phyloP scores from a whole-genome alignment of 2,113 vertebrate genomes.

The Triplophysa siluroides region DNA sequence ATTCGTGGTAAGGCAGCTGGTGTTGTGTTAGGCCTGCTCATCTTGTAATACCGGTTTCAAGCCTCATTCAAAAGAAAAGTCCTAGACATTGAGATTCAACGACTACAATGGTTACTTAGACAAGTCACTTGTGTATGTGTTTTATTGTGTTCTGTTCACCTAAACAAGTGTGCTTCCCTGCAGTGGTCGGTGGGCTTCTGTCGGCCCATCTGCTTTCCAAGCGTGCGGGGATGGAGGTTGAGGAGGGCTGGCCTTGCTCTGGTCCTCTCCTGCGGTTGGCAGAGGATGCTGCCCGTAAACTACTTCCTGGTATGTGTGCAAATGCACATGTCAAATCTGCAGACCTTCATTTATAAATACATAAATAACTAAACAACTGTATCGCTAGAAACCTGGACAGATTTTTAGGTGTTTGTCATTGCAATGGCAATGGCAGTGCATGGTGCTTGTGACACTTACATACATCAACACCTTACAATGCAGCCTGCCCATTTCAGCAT shows the following conservation, averaged over 20 bases:
- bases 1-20: constrained; percentile 85
- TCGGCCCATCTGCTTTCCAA: constrained; percentile 92
- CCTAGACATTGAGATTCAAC: background rate
- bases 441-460: too few species aligned
- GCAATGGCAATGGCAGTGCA: too few species aligned
- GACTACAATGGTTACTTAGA: too few species aligned
- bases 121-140: too few species aligned
- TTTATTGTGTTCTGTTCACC: background rate
- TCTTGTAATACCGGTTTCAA: background rate
- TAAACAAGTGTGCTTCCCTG: constrained; percentile 17
- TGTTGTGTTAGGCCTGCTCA: too few species aligned
- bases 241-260: constrained; percentile 91
- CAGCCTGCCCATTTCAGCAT: constrained; percentile 73
- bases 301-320: constrained; percentile 85
- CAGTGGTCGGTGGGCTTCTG: constrained; percentile 94
- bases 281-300: constrained; percentile 89
- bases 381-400: too few species aligned
- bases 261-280: constrained; percentile 96
- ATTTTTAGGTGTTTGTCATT: too few species aligned
- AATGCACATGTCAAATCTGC: background rate
- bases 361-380: too few species aligned
- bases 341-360: too few species aligned
- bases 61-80: background rate
- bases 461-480: background rate
- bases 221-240: constrained; percentile 84